Evolutionary conservation across 64 coral and sea anemone genomes (phyloP).

Genomic region (Montipora sp.): DNA sequence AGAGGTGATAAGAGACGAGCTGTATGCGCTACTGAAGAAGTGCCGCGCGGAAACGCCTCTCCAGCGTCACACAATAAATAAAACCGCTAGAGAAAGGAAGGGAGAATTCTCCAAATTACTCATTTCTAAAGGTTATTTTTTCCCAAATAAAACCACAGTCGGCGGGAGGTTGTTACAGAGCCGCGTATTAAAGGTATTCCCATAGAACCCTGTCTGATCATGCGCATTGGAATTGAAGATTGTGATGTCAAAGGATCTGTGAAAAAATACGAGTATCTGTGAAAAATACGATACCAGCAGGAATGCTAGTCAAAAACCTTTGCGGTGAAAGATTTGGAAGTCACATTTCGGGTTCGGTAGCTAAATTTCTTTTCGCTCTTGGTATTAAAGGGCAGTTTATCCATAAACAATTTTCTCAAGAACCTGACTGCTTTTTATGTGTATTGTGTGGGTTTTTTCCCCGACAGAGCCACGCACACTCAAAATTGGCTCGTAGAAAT

Average conservation of each 20-base stretch:
- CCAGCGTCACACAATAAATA: background rate
- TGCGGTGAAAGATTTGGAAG: too few species aligned
- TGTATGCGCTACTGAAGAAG: constrained; percentile 14
- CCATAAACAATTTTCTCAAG: too few species aligned
- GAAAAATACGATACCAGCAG: too few species aligned
- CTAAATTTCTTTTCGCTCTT: too few species aligned
- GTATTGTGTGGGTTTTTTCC: too few species aligned
- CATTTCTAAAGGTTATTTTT: constrained; percentile 34
- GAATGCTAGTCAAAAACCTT: too few species aligned
- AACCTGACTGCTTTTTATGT: too few species aligned
- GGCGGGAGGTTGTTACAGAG: background rate
- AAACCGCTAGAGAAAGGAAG: constrained; percentile 10
- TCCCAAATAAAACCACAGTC: background rate
- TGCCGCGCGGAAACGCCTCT: constrained; percentile 33
- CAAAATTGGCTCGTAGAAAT: too few species aligned
- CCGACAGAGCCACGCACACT: too few species aligned
- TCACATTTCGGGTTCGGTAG: too few species aligned
- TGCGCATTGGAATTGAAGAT: background rate
- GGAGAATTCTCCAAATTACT: background rate
- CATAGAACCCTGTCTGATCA: background rate
- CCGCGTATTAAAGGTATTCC: constrained; percentile 28
- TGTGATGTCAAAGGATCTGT: background rate
- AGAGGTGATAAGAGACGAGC: constrained; percentile 81
- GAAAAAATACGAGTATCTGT: too few species aligned
- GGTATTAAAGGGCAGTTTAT: too few species aligned